Conservation (phyloP, 1,140 invertebrate genomes). For the Drosophila parvula region DNA sequence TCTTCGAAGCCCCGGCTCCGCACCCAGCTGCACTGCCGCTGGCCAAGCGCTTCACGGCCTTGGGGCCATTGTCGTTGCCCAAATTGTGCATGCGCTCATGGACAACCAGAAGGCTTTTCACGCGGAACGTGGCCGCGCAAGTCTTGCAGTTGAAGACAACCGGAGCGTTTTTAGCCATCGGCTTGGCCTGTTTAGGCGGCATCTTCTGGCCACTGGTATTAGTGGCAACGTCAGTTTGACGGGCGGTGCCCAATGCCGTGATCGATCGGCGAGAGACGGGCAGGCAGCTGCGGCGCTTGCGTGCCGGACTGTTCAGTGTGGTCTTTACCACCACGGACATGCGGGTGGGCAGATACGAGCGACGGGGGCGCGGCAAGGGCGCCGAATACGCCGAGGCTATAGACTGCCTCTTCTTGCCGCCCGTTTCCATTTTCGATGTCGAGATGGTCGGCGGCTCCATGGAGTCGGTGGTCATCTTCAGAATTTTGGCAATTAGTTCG, state of each 20-base stretch:
- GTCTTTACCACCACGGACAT: constrained; percentile 81
- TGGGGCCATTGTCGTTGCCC: constrained; percentile 33
- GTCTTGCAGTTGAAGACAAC: constrained; percentile 43
- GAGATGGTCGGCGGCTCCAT: constrained; percentile 20
- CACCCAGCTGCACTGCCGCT: neutral
- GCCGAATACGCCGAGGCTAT: constrained; percentile 6
- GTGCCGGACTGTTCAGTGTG: constrained; percentile 75
- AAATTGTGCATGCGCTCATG: constrained; percentile 59
- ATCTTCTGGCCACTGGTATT: constrained; percentile 9
- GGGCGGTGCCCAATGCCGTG: neutral
- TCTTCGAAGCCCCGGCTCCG: constrained; percentile 4
- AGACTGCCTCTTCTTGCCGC: constrained; percentile 24
- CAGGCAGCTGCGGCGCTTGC: constrained; percentile 64
- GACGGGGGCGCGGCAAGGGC: constrained; percentile 37
- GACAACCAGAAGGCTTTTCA: constrained; percentile 51
- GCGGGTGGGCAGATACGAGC: constrained; percentile 66
- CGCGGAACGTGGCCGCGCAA: constrained; percentile 48
- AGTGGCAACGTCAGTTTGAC: constrained; percentile 3
- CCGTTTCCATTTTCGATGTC: constrained; percentile 4
- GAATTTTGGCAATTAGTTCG: constrained; percentile 59
- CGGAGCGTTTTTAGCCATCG: neutral
- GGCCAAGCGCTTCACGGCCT: constrained; percentile 24
- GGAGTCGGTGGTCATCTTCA: constrained; percentile 53
- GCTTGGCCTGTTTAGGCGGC: neutral
- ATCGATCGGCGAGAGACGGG: constrained; percentile 23